phyloP scores from a whole-genome alignment of 2,113 vertebrate species.

The Mus pahari region DNA sequence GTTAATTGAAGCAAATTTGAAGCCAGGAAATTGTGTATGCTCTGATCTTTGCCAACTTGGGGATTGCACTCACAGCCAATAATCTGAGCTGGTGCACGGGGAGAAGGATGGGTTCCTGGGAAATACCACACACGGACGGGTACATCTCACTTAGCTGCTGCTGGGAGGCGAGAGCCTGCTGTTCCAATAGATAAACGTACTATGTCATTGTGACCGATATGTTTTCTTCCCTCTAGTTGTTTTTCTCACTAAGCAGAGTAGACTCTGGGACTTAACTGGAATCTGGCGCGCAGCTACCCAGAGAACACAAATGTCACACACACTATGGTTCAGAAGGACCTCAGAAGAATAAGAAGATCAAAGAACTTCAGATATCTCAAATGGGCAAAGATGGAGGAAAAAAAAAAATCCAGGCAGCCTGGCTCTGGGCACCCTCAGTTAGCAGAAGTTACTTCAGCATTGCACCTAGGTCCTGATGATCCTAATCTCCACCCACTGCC shows the following conservation, averaged over 20 bases:
- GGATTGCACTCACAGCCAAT: background rate
- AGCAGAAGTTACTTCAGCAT: background rate
- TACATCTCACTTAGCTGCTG: background rate
- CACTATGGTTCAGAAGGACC: background rate
- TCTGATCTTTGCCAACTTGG: background rate
- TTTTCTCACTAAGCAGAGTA: background rate
- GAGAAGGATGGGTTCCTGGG: background rate
- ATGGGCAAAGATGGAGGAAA: background rate
- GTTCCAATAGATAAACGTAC: background rate
- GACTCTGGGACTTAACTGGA: background rate
- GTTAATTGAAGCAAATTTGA: background rate
- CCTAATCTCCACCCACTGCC: background rate
- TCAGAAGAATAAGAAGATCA: background rate
- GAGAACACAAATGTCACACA: background rate
- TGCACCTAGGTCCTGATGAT: accelerated
- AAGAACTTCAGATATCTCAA: background rate
- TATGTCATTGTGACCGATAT: background rate
- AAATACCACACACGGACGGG: background rate
- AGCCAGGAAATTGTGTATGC: background rate
- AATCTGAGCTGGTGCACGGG: background rate
- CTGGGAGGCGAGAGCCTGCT: background rate
- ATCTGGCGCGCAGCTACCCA: background rate
- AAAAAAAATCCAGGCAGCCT: background rate
- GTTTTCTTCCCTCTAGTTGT: background rate
- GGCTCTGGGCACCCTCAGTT: background rate